Conservation (phyloP, 2,888 invertebrate genomes). For the Plebejus melissa region DNA sequence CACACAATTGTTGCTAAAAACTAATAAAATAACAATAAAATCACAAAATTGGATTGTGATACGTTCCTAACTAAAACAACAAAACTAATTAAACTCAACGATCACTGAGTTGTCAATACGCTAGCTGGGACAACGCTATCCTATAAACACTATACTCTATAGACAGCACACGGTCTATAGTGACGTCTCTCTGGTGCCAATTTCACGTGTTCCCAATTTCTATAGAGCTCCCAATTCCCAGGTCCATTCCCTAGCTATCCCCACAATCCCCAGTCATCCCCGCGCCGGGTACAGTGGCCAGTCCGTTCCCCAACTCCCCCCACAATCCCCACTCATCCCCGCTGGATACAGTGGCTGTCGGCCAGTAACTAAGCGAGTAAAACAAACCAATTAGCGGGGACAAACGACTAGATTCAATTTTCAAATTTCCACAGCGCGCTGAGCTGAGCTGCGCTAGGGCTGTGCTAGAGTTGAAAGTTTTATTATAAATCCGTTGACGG, state of each 20-base stretch:
- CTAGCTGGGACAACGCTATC: not conserved
- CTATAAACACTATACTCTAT: not conserved
- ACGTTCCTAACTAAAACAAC: not conserved
- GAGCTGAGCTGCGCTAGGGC: conserved; percentile 44
- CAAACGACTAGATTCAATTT: conserved; percentile 76
- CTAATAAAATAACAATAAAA: not conserved
- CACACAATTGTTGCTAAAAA: too few relatives aligned
- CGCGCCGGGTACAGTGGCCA: not conserved
- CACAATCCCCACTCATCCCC: not conserved
- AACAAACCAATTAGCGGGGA: conserved; percentile 75
- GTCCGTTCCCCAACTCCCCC: not conserved
- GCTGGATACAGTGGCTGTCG: conserved; percentile 1
- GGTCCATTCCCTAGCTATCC: not conserved
- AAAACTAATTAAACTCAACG: conserved; percentile 1
- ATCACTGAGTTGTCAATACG: not conserved
- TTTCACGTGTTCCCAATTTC: not conserved
- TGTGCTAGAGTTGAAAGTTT: conserved; percentile 36
- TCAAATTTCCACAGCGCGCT: conserved; percentile 55
- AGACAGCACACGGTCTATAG: not conserved
- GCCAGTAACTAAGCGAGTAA: conserved; percentile 60
- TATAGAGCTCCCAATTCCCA: not conserved
- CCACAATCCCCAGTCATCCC: not conserved
- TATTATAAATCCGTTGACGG: not conserved
- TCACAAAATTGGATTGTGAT: not conserved
- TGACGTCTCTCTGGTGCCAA: not conserved